Conservation (phyloP, 2,888 invertebrate genomes). For the Gortyna flavago region DNA sequence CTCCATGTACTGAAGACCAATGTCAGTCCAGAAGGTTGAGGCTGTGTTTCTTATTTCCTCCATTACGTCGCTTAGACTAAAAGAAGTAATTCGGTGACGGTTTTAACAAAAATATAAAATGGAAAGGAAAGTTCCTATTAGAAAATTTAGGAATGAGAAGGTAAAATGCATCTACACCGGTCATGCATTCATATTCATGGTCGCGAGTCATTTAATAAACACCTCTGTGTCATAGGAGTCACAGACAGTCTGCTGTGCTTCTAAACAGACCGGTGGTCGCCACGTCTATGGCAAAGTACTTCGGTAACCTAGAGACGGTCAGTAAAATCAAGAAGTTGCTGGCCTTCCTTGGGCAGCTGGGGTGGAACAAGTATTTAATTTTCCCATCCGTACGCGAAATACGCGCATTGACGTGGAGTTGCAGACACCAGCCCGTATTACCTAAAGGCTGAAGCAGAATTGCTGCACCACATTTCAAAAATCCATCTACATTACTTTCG, state of each 20-base stretch:
- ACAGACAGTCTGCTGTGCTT: background rate
- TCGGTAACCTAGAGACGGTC: background rate
- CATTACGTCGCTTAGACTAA: constrained; percentile 94
- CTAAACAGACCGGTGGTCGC: background rate
- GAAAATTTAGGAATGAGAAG: background rate
- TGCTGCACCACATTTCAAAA: background rate
- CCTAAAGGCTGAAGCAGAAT: background rate
- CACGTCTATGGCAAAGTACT: background rate
- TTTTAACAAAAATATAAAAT: background rate
- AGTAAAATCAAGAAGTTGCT: background rate
- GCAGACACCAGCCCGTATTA: background rate
- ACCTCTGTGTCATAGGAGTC: background rate
- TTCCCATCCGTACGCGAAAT: background rate
- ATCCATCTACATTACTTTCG: background rate
- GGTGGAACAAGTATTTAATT: background rate
- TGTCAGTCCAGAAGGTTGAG: constrained; percentile 91
- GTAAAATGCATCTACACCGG: background rate
- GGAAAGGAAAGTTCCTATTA: background rate
- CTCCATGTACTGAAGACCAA: constrained; percentile 94
- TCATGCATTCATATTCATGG: background rate
- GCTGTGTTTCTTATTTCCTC: constrained; percentile 92
- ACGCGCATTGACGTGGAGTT: background rate
- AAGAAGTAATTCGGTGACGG: constrained; percentile 39
- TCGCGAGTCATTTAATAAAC: too few species aligned
- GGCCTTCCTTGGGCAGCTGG: background rate